These are phyloP conservation scores for Gorsachius goisagi DNA, from an alignment of 2,113 vertebrate species.

Conservation along the genomic window DNA sequence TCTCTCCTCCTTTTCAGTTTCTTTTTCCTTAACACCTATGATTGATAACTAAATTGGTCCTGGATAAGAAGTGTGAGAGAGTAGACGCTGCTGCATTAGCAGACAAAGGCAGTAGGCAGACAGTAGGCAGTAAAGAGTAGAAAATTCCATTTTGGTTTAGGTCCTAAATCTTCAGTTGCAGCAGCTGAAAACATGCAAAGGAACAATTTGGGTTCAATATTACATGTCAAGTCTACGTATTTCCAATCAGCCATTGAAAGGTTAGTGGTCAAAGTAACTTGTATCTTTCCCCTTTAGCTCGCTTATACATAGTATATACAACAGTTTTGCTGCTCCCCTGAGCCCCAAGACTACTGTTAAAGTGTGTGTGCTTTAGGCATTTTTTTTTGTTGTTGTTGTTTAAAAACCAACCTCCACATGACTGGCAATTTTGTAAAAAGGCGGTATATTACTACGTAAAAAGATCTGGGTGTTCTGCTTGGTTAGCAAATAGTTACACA, in stretches of 20 bases:
- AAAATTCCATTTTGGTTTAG: conserved; percentile 44
- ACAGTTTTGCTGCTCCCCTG: conserved; percentile 38
- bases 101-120: conserved; percentile 39
- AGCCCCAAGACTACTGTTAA: conserved; percentile 59
- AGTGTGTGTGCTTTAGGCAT: conserved; percentile 49
- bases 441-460: conserved; percentile 33
- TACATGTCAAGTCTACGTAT: background rate
- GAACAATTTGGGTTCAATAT: conserved; percentile 25
- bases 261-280: conserved; percentile 22
- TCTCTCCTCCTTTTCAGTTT: background rate
- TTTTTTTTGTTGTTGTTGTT: background rate
- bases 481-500: conserved; percentile 40
- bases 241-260: conserved; percentile 24
- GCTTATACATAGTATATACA: conserved; percentile 69
- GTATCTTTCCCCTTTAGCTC: background rate
- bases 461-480: conserved; percentile 40
- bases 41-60: background rate
- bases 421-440: conserved; percentile 53
- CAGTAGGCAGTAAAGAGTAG: conserved; percentile 54
- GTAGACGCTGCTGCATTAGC: background rate
- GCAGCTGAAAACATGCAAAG: conserved; percentile 66
- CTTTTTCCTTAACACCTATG: background rate
- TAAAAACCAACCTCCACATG: conserved; percentile 25
- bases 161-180: conserved; percentile 29
- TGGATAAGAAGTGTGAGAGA: conserved; percentile 36